Base-by-base conservation (phyloP, 2,113 vertebrate genomes). In the Labeo rohita region DNA sequence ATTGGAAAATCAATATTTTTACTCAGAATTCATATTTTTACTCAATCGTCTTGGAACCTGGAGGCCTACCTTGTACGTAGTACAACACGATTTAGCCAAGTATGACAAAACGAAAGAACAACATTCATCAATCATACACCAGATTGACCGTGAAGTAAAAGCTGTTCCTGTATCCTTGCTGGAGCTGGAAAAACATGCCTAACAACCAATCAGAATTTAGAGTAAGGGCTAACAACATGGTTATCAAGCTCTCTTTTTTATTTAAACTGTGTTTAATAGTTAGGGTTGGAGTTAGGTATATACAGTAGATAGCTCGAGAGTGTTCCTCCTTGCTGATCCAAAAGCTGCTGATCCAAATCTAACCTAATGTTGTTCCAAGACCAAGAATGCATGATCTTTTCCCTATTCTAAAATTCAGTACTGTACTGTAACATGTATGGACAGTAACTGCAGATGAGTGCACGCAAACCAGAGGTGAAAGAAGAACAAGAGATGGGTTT, bases 401-500 rank as follows among this genome's bases (percentile, higher is more conserved):
- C 9, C 68, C 45, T 45, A 18, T 45, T 39, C 39, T n/a, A n/a
- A 61, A 18, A 0, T 61, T 59, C 54, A 21, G 54, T 59, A 21
- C 54, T 70, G 15, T 70, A 70, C 65, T 21, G 36, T 72, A 72
- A 76, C 36, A 8, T 79, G 9, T 59, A 59, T 61, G 65, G 39
- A 80, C 45, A 81, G 45, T 81, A 50, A 45, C 70, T 73, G 18
- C 4, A 9, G 28, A 36, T 75, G 72, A 34, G 8, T n/a, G 6
- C 36, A 23, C 36, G 18, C 34, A 72, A 1, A 63, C 34, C 49
- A 80, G 39, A 61, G 54, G 52, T 63, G 56, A 80, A 59, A n/a
- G 49, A 85, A 78, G 28, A 43, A 66, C 34, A 50, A 86, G 80
- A 54, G 65, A 83, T 18, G 45, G 80, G 59, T 39, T 85, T 54